These are phyloP conservation scores for Thunnus albacares DNA, from an alignment of 2,797 vertebrate genomes.

Conservation along the genomic window DNA sequence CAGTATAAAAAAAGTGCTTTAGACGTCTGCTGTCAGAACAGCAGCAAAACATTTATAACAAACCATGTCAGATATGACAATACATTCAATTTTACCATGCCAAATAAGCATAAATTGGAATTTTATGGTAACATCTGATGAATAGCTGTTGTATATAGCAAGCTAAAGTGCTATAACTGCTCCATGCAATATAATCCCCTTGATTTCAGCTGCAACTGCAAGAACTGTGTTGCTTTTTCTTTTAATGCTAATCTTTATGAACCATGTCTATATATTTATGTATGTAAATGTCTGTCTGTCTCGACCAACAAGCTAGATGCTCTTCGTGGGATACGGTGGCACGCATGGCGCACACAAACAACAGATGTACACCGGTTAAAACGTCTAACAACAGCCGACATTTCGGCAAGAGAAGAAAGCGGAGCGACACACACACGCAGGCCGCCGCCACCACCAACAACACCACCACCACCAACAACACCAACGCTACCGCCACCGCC, in stretches of 20 bases:
- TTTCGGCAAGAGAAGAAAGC: background rate
- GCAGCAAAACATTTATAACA: background rate
- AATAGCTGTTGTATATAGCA: background rate
- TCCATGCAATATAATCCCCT: background rate
- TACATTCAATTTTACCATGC: rapidly evolving
- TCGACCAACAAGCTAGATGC: background rate
- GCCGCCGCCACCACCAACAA: background rate
- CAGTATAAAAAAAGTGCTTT: background rate
- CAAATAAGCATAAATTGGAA: background rate
- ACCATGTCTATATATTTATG: background rate
- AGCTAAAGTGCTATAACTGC: background rate
- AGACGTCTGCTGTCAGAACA: background rate
- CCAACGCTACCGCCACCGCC: slow-evolving; percentile 1
- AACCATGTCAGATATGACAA: too few relatives aligned
- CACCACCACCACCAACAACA: too few relatives aligned
- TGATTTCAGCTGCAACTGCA: background rate
- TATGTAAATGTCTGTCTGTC: background rate
- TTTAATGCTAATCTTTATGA: slow-evolving; percentile 1
- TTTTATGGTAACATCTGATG: background rate
- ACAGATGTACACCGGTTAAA: rapidly evolving
- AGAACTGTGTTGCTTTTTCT: background rate
- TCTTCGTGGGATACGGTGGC: background rate
- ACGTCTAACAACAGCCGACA: too few relatives aligned
- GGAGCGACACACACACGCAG: background rate
- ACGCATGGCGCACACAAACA: background rate